Evolutionary conservation across 2,113 vertebrate genomes (phyloP), one percentile per base, ranked within the genome.

Genomic region (Bubo bubo): DNA sequence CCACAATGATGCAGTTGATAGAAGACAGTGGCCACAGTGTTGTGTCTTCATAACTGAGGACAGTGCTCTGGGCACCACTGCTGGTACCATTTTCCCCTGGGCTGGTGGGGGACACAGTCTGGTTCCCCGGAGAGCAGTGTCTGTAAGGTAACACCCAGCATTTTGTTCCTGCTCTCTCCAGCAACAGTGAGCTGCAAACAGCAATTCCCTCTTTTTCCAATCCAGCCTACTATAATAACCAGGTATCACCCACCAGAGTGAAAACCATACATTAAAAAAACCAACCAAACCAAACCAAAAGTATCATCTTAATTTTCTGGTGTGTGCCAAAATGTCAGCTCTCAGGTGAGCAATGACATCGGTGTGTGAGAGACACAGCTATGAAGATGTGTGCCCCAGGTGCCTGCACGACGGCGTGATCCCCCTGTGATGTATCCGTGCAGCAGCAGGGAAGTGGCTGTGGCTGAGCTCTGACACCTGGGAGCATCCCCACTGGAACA

Each of bases 41-140:
- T 70, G 97, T 97, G 19, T 70, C 86, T 93, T 98, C 97, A 1
- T 98, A 98, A 86, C 97, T 98, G 83, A 98, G 74, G 75, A 96
- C 43, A 0, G 67, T 62, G 56, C 75, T 90, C 32, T 91, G 70
- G 72, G 18, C 32, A 53, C 35, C 6, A 4, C 17, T 72, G 56
- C 91, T 95, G 62, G 91, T 79, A 27, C 88, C 58, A 4, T 93
- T 91, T 34, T 67, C 88, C 70, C 52, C 83, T 56, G 28, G 24
- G 66, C 68, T 95, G 32, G 13, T 72, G 27, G 62, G 74, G 58
- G 28, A 53, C 74, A 79, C 1, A 9, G 86, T 94, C 45, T 86
- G 83, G 58, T 95, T 96, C 79, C 30, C 81, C 58, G 89, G 77
- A 62, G 94, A 97, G 58, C 96, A 97, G 6, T 84, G 71, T 41